Base-by-base conservation (phyloP, 2,888 invertebrate genomes). In the Rhagonycha fulva region DNA sequence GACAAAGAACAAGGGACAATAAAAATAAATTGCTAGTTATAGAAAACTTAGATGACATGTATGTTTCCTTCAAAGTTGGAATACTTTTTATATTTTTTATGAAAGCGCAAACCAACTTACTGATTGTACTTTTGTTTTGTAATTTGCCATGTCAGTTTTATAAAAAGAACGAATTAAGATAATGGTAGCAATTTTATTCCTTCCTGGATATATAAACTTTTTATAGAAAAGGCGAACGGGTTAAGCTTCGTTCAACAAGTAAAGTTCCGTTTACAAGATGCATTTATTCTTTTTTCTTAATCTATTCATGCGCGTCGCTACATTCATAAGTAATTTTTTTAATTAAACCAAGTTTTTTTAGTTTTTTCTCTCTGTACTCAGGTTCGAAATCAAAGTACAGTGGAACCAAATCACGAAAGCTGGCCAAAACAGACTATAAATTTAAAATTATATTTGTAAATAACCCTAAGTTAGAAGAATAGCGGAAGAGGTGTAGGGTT, bases 21-120 rank as follows among this genome's bases (percentile, higher is more conserved):
- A 68, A 32, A 68, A 68, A 68, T 32, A 68, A 66, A 66, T n/a
- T 26, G 63, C 63, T 66, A 66, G 63, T 24, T 66, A 66, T 66
- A 26, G 63, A 66, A 66, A 66, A 24, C 26, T 24, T 66, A 66
- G 63, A 47, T n/a, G 47, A 47, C 47, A 47, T 47, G 47, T 47
- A 47, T 47, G 47, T 47, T 47, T 47, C n/a, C n/a, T 47, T 47
- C 47, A 47, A 47, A 47, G 47, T 47, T 47, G 1, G 47, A 47
- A 47, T 47, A 47, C 47, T 47, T 47, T 47, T 47, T 47, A n/a
- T 47, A 47, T 47, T 47, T 47, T 47, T 47, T 47, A 47, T 47
- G 47, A 47, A 47, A 47, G 47, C 47, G n/a, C n/a, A 47, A 47
- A 47, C 47, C n/a, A 47, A 47, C 47, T 47, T 47, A 47, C 47